Evolutionary conservation across 1,140 invertebrate genomes (phyloP).

Genomic region (Campoletis sonorensis): DNA sequence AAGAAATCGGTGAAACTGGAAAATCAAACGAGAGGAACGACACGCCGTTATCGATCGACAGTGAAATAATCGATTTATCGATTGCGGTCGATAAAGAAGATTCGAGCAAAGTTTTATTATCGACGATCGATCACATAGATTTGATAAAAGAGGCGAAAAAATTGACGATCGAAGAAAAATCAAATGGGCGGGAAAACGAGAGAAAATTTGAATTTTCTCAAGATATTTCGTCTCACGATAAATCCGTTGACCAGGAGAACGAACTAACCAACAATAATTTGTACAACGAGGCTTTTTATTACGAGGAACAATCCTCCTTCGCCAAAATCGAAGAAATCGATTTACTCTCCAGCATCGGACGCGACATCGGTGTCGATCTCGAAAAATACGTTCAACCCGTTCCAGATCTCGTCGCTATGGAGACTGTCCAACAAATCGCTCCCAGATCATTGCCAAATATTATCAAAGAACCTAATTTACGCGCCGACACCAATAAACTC

Average conservation of each 20-base stretch:
- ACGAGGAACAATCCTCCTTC: constrained; percentile 63
- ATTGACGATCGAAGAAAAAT: constrained; percentile 51
- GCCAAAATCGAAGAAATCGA: constrained; percentile 74
- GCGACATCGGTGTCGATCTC: constrained; percentile 71
- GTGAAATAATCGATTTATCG: too few relatives aligned
- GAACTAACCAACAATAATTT: constrained; percentile 47
- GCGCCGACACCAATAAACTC: constrained; percentile 71
- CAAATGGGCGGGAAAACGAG: not conserved
- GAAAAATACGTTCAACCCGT: constrained; percentile 73
- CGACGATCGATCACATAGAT: constrained; percentile 68
- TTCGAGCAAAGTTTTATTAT: constrained; percentile 60
- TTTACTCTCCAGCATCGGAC: constrained; percentile 71
- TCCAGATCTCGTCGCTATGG: constrained; percentile 73
- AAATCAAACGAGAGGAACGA: constrained; percentile 69
- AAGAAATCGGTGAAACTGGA: constrained; percentile 69
- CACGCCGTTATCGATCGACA: constrained; percentile 49
- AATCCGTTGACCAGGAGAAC: not conserved
- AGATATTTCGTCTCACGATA: too few relatives aligned
- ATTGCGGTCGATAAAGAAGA: not conserved
- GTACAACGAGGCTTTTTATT: constrained; percentile 63
- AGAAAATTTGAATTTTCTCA: too few relatives aligned
- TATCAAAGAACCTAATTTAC: constrained; percentile 54
- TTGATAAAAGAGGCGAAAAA: constrained; percentile 72
- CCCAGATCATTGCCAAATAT: constrained; percentile 49
- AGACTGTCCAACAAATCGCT: constrained; percentile 51